Base-by-base conservation (phyloP, 2,888 invertebrate genomes). In the Aphrophora alni region DNA sequence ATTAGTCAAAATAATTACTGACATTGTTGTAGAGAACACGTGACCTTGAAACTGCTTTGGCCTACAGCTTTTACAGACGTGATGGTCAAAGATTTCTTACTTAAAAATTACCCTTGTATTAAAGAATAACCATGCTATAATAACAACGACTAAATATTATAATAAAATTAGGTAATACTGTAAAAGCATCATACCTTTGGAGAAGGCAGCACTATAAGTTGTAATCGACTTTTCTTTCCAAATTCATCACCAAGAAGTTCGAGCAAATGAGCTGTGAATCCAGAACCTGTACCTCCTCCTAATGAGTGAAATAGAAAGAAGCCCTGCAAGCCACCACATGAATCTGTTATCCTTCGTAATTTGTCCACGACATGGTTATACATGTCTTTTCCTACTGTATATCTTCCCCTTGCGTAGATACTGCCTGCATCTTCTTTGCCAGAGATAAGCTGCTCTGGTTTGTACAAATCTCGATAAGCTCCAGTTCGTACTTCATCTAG, bases 91-190 rank as follows among this genome's bases (percentile, higher is more conserved):
- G n/a, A n/a, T n/a, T n/a, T n/a, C n/a, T n/a, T n/a, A n/a, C n/a
- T n/a, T n/a, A n/a, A n/a, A n/a, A n/a, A 33, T 33, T 33, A 33
- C 5, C 10, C 33, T 33, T 33, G 33, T 33, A 33, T 33, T 10
- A 33, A 10, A n/a, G n/a, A n/a, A n/a, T n/a, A n/a, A n/a, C n/a
- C n/a, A n/a, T n/a, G n/a, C n/a, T n/a, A n/a, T n/a, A n/a, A n/a
- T n/a, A 97, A 91, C 83, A 97, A 89, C 38, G 96, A 96, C 0
- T 97, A n/a, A n/a, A n/a, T n/a, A n/a, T n/a, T n/a, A n/a, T n/a
- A n/a, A n/a, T n/a, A n/a, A n/a, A n/a, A n/a, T n/a, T n/a, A n/a
- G n/a, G n/a, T n/a, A n/a, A n/a, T n/a, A n/a, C n/a, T n/a, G n/a
- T n/a, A n/a, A n/a, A 33, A 33, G 33, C 3, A 8, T 33, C 33